A percentile compares a stretch with the other conserved stretches of the same genome.
phyloP scores from a whole-genome alignment of 2,888 invertebrate genomes.

The Argyra leucocephala region DNA sequence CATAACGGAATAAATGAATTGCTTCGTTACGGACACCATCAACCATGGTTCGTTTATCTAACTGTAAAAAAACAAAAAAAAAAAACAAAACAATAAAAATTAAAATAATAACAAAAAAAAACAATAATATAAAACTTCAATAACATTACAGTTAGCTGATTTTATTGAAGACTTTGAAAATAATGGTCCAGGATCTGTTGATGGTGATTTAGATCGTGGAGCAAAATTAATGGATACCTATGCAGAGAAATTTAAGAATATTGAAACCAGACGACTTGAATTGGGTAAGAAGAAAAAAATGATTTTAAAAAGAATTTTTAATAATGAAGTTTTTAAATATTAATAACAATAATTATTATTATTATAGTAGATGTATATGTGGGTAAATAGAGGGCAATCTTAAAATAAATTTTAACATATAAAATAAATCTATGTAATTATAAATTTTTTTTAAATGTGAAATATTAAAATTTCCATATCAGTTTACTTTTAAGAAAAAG shows the following conservation, averaged over 20 bases:
- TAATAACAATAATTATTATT: too few relatives aligned
- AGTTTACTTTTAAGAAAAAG: too few relatives aligned
- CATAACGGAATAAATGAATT: conserved; percentile 6
- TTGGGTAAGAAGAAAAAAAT: conserved; percentile 34
- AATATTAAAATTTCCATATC: too few relatives aligned
- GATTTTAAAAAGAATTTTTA: too few relatives aligned
- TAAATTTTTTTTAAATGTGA: too few relatives aligned
- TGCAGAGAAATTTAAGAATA: conserved; percentile 50
- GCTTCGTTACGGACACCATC: conserved; percentile 4
- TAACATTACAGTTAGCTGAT: conserved; percentile 35
- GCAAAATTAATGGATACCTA: conserved; percentile 54
- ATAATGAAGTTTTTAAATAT: too few relatives aligned
- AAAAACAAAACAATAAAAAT: background rate
- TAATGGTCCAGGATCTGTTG: conserved; percentile 73
- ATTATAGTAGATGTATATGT: too few relatives aligned
- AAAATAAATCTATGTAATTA: too few relatives aligned
- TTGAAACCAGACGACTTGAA: conserved; percentile 55
- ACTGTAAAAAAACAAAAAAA: background rate
- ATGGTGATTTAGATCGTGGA: conserved; percentile 66
- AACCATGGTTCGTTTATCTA: conserved; percentile 1
- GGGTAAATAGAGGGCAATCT: too few relatives aligned
- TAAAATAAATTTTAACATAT: too few relatives aligned
- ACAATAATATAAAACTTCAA: background rate
- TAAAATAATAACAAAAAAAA: background rate
- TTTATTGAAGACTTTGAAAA: conserved; percentile 65